phyloP scores from a whole-genome alignment of 2,888 invertebrate species.

The Agonopterix alstromeriana region DNA sequence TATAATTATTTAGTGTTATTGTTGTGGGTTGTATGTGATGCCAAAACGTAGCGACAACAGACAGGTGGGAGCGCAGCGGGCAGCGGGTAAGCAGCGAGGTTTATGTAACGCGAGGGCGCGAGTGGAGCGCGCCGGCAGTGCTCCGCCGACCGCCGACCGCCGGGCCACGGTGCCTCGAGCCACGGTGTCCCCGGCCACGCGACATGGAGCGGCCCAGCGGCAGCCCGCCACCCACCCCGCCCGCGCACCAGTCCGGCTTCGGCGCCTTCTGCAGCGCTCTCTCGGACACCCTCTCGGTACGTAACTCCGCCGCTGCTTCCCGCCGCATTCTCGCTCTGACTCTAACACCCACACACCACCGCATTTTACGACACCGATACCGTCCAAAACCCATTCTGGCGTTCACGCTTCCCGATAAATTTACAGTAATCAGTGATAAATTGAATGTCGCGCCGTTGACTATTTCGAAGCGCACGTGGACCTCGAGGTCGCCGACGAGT shows the following conservation, averaged over 20 bases:
- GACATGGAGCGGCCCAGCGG: slow-evolving; percentile 23
- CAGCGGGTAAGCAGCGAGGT: slow-evolving; percentile 32
- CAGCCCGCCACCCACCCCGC: slow-evolving; percentile 43
- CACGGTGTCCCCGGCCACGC: slow-evolving; percentile 31
- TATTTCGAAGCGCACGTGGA: slow-evolving; percentile 71
- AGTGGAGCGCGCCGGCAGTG: slow-evolving; percentile 30
- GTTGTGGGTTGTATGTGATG: slow-evolving; percentile 64
- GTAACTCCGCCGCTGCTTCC: slow-evolving; percentile 31
- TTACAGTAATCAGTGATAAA: slow-evolving; percentile 23
- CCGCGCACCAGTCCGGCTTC: slow-evolving; percentile 56
- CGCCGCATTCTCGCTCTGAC: slow-evolving; percentile 9
- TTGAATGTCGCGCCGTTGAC: slow-evolving; percentile 37
- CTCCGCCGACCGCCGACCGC: slow-evolving; percentile 8
- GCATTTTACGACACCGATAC: slow-evolving; percentile 25
- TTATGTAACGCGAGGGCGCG: slow-evolving; percentile 61
- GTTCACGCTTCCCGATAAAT: slow-evolving; percentile 36
- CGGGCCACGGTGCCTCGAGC: slow-evolving; percentile 14
- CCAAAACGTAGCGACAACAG: slow-evolving; percentile 67
- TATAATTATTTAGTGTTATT: slow-evolving; percentile 73
- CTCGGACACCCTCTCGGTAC: slow-evolving; percentile 71
- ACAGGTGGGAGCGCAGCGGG: slow-evolving; percentile 58
- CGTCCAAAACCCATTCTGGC: slow-evolving; percentile 45
- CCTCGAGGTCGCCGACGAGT: slow-evolving; percentile 49
- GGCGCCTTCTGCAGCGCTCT: slow-evolving; percentile 73
- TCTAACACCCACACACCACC: slow-evolving; percentile 13